Conservation (phyloP, 2,888 invertebrate genomes). For the Acrobasis repandana region DNA sequence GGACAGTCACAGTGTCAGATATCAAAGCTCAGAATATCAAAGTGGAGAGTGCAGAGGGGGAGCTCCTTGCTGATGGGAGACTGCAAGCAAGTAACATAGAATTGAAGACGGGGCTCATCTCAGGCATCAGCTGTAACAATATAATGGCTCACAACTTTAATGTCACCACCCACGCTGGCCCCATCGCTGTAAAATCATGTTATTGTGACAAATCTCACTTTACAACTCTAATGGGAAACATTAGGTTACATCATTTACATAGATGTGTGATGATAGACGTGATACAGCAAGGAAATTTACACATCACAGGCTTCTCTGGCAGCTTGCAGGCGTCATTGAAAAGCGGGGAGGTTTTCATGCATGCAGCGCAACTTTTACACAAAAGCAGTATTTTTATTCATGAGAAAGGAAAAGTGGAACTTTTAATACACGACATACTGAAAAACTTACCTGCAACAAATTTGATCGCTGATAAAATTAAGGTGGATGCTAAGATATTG, state of each 20-base stretch:
- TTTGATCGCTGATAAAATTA: constrained; percentile 76
- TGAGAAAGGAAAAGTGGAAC: constrained; percentile 75
- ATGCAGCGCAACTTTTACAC: constrained; percentile 66
- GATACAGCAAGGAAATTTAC: constrained; percentile 72
- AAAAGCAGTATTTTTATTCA: constrained; percentile 80
- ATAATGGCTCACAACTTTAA: constrained; percentile 68
- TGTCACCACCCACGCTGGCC: constrained; percentile 69
- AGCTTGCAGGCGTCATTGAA: constrained; percentile 72
- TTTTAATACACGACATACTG: constrained; percentile 67
- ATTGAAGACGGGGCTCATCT: constrained; percentile 65
- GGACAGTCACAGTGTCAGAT: constrained; percentile 59
- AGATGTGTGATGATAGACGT: constrained; percentile 72
- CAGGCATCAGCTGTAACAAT: constrained; percentile 68
- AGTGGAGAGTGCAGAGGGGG: constrained; percentile 66
- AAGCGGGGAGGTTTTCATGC: constrained; percentile 75
- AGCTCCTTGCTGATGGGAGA: constrained; percentile 61
- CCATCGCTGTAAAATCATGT: constrained; percentile 72
- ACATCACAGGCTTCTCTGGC: constrained; percentile 72
- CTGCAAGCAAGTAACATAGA: constrained; percentile 69
- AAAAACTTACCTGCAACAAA: constrained; percentile 74
- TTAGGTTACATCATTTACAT: constrained; percentile 65
- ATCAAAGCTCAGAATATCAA: constrained; percentile 70
- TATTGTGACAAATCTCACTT: constrained; percentile 76
- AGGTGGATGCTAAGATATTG: constrained; percentile 71
- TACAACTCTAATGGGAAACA: constrained; percentile 73